Conservation (phyloP, 2,888 invertebrate species). For the Ectobius pallidus region DNA sequence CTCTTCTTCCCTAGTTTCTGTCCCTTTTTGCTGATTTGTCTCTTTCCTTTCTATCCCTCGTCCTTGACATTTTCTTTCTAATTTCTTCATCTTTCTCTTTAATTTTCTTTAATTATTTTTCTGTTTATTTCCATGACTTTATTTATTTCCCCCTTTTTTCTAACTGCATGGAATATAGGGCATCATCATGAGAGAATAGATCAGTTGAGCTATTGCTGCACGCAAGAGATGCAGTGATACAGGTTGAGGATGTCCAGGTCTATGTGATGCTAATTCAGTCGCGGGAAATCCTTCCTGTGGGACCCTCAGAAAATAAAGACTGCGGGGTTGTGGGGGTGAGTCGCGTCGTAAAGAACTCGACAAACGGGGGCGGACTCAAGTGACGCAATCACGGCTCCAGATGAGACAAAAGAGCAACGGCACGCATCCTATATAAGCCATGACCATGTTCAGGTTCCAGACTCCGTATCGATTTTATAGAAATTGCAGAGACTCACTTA, state of each 20-base stretch:
- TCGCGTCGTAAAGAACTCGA: constrained; percentile 24
- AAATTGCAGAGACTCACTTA: too few species aligned
- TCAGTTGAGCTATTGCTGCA: neutral
- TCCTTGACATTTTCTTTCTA: too few species aligned
- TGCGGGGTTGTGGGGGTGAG: constrained; percentile 4
- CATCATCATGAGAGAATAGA: too few species aligned
- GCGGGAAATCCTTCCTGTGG: constrained; percentile 31
- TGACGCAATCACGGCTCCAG: constrained; percentile 25
- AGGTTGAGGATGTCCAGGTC: constrained; percentile 26
- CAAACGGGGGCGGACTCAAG: constrained; percentile 25
- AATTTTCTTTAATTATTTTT: too few species aligned
- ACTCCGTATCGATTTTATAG: neutral
- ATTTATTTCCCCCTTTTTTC: too few species aligned
- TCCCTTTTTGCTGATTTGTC: too few species aligned
- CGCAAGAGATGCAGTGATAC: neutral
- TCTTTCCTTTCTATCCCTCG: too few species aligned
- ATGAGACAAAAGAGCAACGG: constrained; percentile 27
- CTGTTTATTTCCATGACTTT: too few species aligned
- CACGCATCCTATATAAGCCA: neutral
- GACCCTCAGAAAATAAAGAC: constrained; percentile 27
- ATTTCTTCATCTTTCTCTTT: too few species aligned
- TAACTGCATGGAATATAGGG: too few species aligned
- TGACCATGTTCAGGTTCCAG: neutral
- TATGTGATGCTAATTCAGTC: constrained; percentile 27
- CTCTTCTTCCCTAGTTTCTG: too few species aligned